A percentile compares a stretch with the other conserved stretches of the same genome.
Evolutionary conservation across 2,797 vertebrate genomes (phyloP).

Genomic region (Poecile montanus): DNA sequence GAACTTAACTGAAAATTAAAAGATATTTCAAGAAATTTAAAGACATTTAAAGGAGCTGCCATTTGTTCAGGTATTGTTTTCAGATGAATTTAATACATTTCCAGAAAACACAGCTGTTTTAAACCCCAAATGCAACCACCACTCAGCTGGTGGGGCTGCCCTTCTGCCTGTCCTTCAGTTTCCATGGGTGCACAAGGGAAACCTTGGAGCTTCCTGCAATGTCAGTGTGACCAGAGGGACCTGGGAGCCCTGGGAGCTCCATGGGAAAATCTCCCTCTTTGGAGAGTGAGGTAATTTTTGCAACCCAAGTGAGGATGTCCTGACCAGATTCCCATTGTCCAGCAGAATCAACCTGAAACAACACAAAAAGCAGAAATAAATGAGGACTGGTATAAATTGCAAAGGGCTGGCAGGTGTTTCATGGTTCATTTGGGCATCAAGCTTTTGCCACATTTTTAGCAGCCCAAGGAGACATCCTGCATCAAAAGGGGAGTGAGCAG

Average conservation of each 20-base stretch:
- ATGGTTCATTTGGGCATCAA: background rate
- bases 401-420: background rate
- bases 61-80: background rate
- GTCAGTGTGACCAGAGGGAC: rapidly evolving
- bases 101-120: background rate
- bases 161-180: background rate
- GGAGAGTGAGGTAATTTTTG: background rate
- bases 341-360: background rate
- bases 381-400: background rate
- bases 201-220: background rate
- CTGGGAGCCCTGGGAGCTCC: background rate
- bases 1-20: background rate
- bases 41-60: background rate
- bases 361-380: background rate
- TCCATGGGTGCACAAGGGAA: background rate
- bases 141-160: background rate
- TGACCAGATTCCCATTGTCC: background rate
- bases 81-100: background rate
- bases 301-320: background rate
- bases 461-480: background rate
- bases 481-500: background rate
- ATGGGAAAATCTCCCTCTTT: background rate
- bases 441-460: background rate
- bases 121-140: background rate
- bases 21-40: background rate